Evolutionary conservation across 2,113 vertebrate species (phyloP), one percentile per base, ranked within the genome.

Genomic region (Dascyllus trimaculatus): DNA sequence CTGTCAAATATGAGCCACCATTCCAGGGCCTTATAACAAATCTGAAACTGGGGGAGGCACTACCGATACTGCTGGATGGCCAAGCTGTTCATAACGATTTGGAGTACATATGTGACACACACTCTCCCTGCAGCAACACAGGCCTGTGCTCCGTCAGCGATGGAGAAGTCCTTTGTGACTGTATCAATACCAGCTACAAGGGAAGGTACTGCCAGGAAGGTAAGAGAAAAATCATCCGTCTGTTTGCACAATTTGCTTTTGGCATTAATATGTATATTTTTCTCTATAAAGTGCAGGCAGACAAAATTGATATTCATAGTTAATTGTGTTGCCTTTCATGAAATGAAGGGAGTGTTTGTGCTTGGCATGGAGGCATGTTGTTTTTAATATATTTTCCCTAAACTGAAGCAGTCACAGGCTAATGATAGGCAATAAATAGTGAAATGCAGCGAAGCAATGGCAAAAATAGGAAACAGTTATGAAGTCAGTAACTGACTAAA

Each of bases 171-270:
- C 92, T 95, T 61, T 99, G 97, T 26, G 96, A 97, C 91, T 99
- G 97, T 89, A 91, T 94, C 89, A 95, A 94, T 84, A 97, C 95
- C n/a, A 96, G 96, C 89, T 96, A 95, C 92, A 95, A 91, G 85
- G 97, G 96, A 78, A 95, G 91, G 90, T 97, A 97, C 93, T 99
- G 97, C 95, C 95, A 94, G 19, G 96, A 99, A 96, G 97, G 97
- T 98, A 92, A 96, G 96, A 52, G 19, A 57, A 53, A 46, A 18
- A 11, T 29, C 43, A 21, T 71, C 13, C n/a, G 2, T 60, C 11
- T 64, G 4, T 56, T 61, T 62, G 25, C 38, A 11, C 10, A 14
- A 38, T 79, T 8, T 48, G 19, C 52, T 45, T 73, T 54, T 29
- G 22, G 35, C 40, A 40, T 58, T 48, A 51, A 51, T 43, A 43